Percentiles rank a stretch among this genome's conserved stretches.
Conservation (phyloP, 2,888 invertebrate genomes). For the Dendrolimus pini region DNA sequence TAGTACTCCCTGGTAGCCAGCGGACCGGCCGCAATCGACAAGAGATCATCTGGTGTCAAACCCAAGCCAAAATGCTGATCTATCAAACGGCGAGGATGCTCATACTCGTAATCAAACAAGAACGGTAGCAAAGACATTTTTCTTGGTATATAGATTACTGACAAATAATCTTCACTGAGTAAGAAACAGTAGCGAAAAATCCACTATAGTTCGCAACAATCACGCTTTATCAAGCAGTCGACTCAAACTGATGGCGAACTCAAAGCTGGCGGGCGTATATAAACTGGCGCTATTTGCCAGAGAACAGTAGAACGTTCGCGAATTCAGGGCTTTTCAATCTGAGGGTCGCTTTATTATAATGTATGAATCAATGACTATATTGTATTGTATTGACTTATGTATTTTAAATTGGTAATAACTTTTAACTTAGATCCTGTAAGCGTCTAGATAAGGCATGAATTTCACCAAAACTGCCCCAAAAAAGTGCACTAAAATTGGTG, state of each 20-base stretch:
- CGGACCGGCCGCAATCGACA: conserved; percentile 36
- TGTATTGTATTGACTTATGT: no score
- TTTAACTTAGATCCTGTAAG: no score
- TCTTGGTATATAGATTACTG: conserved; percentile 6
- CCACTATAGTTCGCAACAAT: no score
- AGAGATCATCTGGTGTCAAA: conserved; percentile 64
- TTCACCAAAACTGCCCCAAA: no score
- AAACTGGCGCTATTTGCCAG: conserved; percentile 38
- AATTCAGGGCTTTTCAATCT: conserved; percentile 24
- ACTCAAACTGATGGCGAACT: conserved; percentile 32
- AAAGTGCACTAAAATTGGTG: no score
- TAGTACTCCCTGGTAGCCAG: conserved; percentile 47
- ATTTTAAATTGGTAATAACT: no score
- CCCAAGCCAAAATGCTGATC: conserved; percentile 75
- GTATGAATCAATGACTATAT: no score
- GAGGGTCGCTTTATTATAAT: conserved; percentile 18
- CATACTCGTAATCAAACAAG: conserved; percentile 49
- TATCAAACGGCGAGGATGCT: conserved; percentile 58
- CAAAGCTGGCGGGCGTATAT: conserved; percentile 30
- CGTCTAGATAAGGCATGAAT: no score
- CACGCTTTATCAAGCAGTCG: no score
- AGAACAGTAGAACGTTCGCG: conserved; percentile 42
- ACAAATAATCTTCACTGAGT: no score
- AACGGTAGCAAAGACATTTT: conserved; percentile 72
- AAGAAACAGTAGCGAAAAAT: no score